Percentiles rank a stretch among this genome's conserved stretches.
Evolutionary conservation across 2,888 invertebrate species (phyloP).

Genomic region (Philonicus albiceps): DNA sequence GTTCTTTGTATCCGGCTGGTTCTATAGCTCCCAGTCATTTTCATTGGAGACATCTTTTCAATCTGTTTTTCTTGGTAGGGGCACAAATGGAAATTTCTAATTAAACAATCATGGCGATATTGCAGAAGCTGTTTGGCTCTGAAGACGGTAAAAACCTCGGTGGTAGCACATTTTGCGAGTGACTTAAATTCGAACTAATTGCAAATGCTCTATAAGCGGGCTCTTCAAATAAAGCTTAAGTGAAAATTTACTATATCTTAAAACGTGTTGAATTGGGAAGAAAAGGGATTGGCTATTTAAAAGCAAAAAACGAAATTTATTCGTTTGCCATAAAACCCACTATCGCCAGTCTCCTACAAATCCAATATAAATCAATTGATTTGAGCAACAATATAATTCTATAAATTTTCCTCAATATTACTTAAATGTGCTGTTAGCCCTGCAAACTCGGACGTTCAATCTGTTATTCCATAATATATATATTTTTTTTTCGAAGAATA

Average conservation of each 20-base stretch:
- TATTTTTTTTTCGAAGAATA: background rate
- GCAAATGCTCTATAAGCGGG: background rate
- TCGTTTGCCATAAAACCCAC: slow-evolving; percentile 48
- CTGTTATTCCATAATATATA: background rate
- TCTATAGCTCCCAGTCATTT: background rate
- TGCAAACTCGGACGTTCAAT: background rate
- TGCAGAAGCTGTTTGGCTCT: background rate
- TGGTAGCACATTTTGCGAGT: background rate
- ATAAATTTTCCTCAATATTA: slow-evolving; percentile 13
- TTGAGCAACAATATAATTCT: slow-evolving; percentile 24
- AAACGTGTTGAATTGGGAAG: background rate
- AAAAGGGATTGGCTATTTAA: slow-evolving; percentile 11
- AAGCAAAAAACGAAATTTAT: slow-evolving; percentile 36
- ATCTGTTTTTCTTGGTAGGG: background rate
- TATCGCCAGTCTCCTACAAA: slow-evolving; percentile 45
- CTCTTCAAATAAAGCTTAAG: background rate
- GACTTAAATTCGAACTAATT: background rate
- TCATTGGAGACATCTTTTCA: background rate
- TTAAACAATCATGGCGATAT: background rate
- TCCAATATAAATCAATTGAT: slow-evolving; percentile 46
- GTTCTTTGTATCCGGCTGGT: background rate
- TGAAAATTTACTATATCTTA: slow-evolving; percentile 20
- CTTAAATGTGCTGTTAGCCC: slow-evolving; percentile 22
- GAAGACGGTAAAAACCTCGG: background rate
- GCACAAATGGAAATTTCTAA: background rate